A percentile compares a stretch with the other conserved stretches of the same genome.
Conservation (phyloP, 2,113 vertebrate species). For the Oncorhynchus mykiss region DNA sequence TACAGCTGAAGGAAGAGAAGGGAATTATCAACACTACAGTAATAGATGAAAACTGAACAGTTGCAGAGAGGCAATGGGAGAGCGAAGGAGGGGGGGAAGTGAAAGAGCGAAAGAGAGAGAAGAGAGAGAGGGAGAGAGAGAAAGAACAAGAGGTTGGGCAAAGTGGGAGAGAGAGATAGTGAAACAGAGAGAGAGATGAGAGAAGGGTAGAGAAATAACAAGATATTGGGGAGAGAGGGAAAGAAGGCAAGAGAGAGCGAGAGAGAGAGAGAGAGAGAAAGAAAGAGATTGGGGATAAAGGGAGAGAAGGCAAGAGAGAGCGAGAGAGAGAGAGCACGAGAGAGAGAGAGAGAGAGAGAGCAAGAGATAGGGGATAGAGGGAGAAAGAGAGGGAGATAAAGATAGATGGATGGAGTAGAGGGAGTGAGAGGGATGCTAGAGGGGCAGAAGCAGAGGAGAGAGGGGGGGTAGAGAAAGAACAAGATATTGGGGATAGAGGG, state of each 20-base stretch:
- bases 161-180: conserved; percentile 8
- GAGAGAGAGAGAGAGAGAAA: conserved; percentile 40
- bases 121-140: neutral
- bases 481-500: neutral
- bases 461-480: too few species aligned
- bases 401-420: conserved; percentile 7
- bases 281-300: conserved; percentile 43
- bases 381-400: conserved; percentile 36
- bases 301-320: neutral
- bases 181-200: conserved; percentile 33
- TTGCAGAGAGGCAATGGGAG: conserved; percentile 43
- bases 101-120: neutral
- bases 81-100: neutral
- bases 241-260: neutral
- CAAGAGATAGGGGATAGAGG: too few species aligned
- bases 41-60: conserved; percentile 76
- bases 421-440: neutral
- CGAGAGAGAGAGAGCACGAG: too few species aligned
- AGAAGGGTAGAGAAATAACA: conserved; percentile 46
- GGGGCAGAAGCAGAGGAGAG: neutral
- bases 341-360: conserved; percentile 25
- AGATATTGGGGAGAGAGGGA: conserved; percentile 38
- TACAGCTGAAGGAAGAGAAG: conserved; percentile 50
- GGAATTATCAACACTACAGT: conserved; percentile 78
- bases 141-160: conserved; percentile 47